A percentile compares a stretch with the other conserved stretches of the same genome.
Evolutionary conservation across 2,113 vertebrate species (phyloP).

Genomic region (Typhlomys cinereus): DNA sequence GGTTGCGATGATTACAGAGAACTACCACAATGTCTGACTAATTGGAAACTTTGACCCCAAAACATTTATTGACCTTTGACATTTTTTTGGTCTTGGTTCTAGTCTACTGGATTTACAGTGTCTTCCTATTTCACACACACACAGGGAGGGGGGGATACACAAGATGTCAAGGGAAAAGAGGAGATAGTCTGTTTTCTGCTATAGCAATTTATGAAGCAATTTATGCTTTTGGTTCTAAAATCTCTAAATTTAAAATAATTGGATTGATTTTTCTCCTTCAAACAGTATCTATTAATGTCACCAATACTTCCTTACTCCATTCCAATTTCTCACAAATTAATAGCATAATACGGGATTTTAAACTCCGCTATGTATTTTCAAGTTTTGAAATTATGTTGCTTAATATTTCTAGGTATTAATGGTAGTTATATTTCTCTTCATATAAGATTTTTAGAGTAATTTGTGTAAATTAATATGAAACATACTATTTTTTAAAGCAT

Average conservation of each 20-base stretch:
- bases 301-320: background rate
- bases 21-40: too few species aligned
- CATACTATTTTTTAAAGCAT: too few species aligned
- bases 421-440: background rate
- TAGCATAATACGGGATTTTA: background rate
- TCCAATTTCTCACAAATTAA: background rate
- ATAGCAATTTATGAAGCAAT: background rate
- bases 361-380: background rate
- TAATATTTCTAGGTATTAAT: background rate
- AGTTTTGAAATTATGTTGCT: too few species aligned
- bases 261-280: background rate
- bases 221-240: background rate
- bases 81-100: too few species aligned
- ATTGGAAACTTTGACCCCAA: too few species aligned
- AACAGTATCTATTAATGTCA: background rate
- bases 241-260: slow-evolving; percentile 33
- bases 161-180: background rate
- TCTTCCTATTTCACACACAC: background rate
- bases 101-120: too few species aligned
- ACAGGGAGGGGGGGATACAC: background rate
- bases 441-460: background rate
- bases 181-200: background rate
- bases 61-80: too few species aligned
- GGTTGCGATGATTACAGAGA: too few species aligned
- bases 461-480: background rate